Percentiles rank a stretch among this genome's conserved stretches.
phyloP scores from a whole-genome alignment of 2,888 invertebrate genomes.

The Orthonevra nobilis region DNA sequence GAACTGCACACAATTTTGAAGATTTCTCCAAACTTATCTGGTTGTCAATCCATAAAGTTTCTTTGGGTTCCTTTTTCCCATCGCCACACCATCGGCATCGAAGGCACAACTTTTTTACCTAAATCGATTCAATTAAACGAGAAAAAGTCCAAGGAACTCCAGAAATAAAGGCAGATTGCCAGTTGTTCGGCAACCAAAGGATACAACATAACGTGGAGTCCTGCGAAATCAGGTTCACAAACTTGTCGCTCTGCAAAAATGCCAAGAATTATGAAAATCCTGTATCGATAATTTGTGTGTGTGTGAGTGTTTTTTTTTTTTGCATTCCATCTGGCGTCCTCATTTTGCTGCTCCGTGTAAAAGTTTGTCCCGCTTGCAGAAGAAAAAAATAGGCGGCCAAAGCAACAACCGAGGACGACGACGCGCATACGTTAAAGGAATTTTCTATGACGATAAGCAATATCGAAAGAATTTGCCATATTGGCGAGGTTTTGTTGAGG shows the following conservation, averaged over 20 bases:
- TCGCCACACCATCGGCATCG: too few species aligned
- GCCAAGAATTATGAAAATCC: slow-evolving; percentile 66
- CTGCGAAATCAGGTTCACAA: slow-evolving; percentile 36
- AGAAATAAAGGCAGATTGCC: slow-evolving; percentile 31
- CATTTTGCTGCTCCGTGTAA: not conserved
- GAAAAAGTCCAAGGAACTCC: slow-evolving; percentile 22
- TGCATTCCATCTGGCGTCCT: slow-evolving; percentile 43
- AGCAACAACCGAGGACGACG: slow-evolving; percentile 66
- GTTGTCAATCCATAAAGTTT: too few species aligned
- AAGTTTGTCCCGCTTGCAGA: slow-evolving; percentile 39
- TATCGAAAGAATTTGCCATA: slow-evolving; percentile 53
- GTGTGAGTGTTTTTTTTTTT: slow-evolving; percentile 19
- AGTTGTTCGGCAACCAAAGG: slow-evolving; percentile 43
- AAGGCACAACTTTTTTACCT: not conserved
- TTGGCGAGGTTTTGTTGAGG: slow-evolving; percentile 24
- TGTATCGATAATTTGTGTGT: slow-evolving; percentile 42
- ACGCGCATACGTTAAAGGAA: slow-evolving; percentile 67
- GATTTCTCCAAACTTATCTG: too few species aligned
- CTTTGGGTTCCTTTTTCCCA: too few species aligned
- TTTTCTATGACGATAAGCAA: slow-evolving; percentile 65
- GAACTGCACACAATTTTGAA: too few species aligned
- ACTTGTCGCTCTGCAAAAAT: slow-evolving; percentile 21
- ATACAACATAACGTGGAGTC: slow-evolving; percentile 66
- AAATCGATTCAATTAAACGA: slow-evolving; percentile 52
- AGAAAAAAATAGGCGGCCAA: not conserved